Base-by-base conservation (phyloP, 1,140 invertebrate genomes). In the Hetaerina americana region DNA sequence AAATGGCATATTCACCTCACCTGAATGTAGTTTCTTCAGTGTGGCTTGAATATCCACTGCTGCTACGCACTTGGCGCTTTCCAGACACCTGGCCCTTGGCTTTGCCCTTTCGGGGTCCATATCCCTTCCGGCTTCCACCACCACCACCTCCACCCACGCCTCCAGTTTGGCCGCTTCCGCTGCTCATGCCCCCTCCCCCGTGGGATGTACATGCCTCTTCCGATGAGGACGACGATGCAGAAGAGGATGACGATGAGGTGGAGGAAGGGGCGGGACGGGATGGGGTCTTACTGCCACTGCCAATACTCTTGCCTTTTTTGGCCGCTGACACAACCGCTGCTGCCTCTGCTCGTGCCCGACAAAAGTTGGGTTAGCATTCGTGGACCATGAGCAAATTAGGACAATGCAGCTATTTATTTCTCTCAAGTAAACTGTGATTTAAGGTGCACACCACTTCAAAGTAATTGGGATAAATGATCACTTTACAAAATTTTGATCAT, bases 11-110 rank as follows among this genome's bases (percentile, higher is more conserved):
- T 72, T 69, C 31, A 22, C 75, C 77, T 81, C 80, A 89, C 88
- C 87, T 89, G 84, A 91, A 91, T n/a, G 89, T 90, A 66, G 89
- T 91, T 81, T 91, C 90, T 79, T 91, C 89, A 76, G 89, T 90
- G 80, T 91, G 89, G 80, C 88, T 90, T 72, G 88, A 89, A 78
- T 91, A 91, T 8, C 88, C 89, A 79, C 87, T 89, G 77, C 87
- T 89, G 76, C 87, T 90, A 72, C 89, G 83, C 70, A 90, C 88
- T 76, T 89, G 87, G 18, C 88, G 78, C 77, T 88, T 86, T 70
- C 85, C 84, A 68, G 82, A 76, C 26, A 80, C 71, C 75, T 79
- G 84, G 66, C 80, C 81, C 76, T 87, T 87, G 12, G 82, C 81
- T 77, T 90, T 90, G 57, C 85, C 83, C 77, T 89, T 87, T 25